Evolutionary conservation across 2,888 invertebrate genomes (phyloP).

Genomic region (Calameuta filiformis): DNA sequence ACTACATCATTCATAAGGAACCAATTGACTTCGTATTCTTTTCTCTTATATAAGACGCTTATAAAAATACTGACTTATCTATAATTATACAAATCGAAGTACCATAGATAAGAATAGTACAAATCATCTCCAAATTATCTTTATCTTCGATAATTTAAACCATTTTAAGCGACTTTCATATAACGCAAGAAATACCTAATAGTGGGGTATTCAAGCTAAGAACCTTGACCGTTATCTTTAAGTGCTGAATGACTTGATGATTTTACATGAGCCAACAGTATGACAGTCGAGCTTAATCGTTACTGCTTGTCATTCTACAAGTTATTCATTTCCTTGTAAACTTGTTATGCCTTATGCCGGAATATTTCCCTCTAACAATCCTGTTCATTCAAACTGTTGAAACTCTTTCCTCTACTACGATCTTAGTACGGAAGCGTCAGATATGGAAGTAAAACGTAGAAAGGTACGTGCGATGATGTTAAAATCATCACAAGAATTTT

Average conservation of each 20-base stretch:
- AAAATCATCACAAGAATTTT: neutral
- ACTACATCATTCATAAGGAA: no score
- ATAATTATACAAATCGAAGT: neutral
- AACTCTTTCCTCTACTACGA: neutral
- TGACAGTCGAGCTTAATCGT: neutral
- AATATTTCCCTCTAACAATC: neutral
- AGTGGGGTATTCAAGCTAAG: neutral
- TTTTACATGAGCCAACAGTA: neutral
- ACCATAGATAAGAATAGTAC: neutral
- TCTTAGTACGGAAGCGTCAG: neutral
- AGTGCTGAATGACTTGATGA: neutral
- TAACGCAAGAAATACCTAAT: neutral
- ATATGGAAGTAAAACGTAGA: constrained; percentile 42
- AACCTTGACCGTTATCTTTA: neutral
- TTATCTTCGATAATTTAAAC: neutral
- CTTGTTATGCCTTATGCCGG: neutral
- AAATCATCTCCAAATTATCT: neutral
- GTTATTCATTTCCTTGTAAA: neutral
- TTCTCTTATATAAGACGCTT: neutral
- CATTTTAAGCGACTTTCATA: neutral
- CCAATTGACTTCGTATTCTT: no score
- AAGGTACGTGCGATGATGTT: constrained; percentile 35
- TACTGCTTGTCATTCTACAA: neutral
- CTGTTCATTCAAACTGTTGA: neutral
- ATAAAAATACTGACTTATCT: neutral